A percentile compares a stretch with the other conserved stretches of the same genome.
phyloP scores from a whole-genome alignment of 1,140 invertebrate species.

The Trichomalopsis sarcophagae region DNA sequence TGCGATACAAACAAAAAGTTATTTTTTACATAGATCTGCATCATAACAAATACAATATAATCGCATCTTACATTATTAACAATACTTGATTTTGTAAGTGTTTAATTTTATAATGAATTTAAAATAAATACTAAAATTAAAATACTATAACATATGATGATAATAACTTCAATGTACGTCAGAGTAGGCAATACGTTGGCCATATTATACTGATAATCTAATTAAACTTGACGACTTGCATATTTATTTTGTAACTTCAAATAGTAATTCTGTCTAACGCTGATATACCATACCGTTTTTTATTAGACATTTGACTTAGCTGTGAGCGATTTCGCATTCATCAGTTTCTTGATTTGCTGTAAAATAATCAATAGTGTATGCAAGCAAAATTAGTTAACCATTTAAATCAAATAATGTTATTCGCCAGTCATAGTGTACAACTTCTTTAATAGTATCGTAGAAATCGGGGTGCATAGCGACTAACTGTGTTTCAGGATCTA shows the following conservation, averaged over 20 bases:
- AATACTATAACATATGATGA: no score
- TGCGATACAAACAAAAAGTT: neutral
- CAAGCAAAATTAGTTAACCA: neutral
- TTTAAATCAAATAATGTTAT: neutral
- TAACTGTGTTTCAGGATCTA: conserved; percentile 7
- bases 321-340: conserved; percentile 6
- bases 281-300: neutral
- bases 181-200: neutral
- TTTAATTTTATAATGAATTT: neutral
- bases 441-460: neutral
- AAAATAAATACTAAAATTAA: no score
- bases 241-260: neutral
- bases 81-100: neutral
- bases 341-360: conserved; percentile 1
- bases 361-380: neutral
- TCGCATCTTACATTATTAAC: neutral
- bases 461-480: neutral
- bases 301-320: conserved; percentile 9
- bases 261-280: neutral
- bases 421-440: neutral
- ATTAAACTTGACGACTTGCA: neutral
- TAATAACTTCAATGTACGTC: no score
- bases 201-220: neutral
- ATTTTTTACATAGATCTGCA: neutral
- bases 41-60: neutral